Base-by-base conservation (phyloP, 2,113 vertebrate species). In the Mola mola region DNA sequence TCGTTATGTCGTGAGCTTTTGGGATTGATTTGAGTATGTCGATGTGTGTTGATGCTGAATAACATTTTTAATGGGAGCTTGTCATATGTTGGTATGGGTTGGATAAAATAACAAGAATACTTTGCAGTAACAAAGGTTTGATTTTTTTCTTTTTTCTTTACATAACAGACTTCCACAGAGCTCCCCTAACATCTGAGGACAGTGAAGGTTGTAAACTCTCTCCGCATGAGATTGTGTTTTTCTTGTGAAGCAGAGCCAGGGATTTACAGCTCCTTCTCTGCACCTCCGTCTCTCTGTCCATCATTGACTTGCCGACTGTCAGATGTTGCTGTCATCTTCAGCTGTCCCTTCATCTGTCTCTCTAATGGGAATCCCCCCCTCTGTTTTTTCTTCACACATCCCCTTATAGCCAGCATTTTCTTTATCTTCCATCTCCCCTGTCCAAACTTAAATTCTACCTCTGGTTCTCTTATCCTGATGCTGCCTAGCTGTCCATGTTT, bases 281-380 rank as follows among this genome's bases (percentile, higher is more conserved):
- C 4, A 1, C 57, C 71, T 72, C 37, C 53, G 41, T 28, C 60
- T 47, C 64, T 68, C 60, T 67, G 81, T 86, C 85, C 72, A 79
- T 86, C 83, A 84, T 36, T 31, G 51, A 66, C 55, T 59, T 62
- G 73, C 70, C 70, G 68, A 52, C 69, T 78, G 81, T 87, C 83
- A 75, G 70, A 75, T 73, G 73, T 40, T 62, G 72, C 82, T 78
- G 80, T 85, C 83, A 75, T 81, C 80, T 60, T 78, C 72, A 48
- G 80, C 60, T 46, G n/a, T 75, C 64, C 67, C 75, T 82, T 85
- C 80, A 83, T 85, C 75, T 44, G 58, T 84, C 81, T 80, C 65
- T 82, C 65, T 82, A 80, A 82, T 78, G 78, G 86, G 83, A 84
- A 82, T 80, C 66, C 67, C 80, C 33, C 78, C 63, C 66, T 70